Percentiles rank a stretch among this genome's conserved stretches.
phyloP scores from a whole-genome alignment of 2,888 invertebrate species.

The Tribolium freemani region DNA sequence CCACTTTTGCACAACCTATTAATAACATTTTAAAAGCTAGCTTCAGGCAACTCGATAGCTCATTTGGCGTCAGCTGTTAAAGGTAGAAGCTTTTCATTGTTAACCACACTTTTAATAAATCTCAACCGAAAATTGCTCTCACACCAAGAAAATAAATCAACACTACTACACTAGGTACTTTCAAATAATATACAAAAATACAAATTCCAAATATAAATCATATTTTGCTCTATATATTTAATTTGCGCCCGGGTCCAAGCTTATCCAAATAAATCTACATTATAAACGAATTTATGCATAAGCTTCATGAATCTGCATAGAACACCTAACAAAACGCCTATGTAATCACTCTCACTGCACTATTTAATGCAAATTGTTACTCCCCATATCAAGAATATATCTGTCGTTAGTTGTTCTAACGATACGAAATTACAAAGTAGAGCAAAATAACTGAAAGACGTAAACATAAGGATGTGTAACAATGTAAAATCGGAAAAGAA shows the following conservation, averaged over 20 bases:
- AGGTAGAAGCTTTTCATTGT: not conserved
- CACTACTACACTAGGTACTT: not conserved
- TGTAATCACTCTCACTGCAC: not conserved
- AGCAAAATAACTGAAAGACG: too few relatives aligned
- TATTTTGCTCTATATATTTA: not conserved
- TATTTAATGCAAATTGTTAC: constrained; percentile 24
- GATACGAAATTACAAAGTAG: too few relatives aligned
- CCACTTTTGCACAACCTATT: not conserved
- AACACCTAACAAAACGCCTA: constrained; percentile 11
- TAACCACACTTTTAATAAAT: not conserved
- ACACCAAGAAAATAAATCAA: not conserved
- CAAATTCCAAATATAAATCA: too few relatives aligned
- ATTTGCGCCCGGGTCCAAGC: not conserved
- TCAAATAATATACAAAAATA: too few relatives aligned
- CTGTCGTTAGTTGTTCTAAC: not conserved
- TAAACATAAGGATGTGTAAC: too few relatives aligned
- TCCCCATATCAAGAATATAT: not conserved
- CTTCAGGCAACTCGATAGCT: not conserved
- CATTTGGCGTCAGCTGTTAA: not conserved
- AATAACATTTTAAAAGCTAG: not conserved
- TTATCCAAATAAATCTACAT: constrained; percentile 6
- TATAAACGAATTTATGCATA: constrained; percentile 25
- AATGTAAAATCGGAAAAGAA: too few relatives aligned
- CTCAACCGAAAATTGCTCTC: not conserved
- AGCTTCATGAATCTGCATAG: constrained; percentile 9